These are phyloP conservation scores for Spermophilus dauricus DNA, from an alignment of 2,113 vertebrate species.

Conservation along the genomic window DNA sequence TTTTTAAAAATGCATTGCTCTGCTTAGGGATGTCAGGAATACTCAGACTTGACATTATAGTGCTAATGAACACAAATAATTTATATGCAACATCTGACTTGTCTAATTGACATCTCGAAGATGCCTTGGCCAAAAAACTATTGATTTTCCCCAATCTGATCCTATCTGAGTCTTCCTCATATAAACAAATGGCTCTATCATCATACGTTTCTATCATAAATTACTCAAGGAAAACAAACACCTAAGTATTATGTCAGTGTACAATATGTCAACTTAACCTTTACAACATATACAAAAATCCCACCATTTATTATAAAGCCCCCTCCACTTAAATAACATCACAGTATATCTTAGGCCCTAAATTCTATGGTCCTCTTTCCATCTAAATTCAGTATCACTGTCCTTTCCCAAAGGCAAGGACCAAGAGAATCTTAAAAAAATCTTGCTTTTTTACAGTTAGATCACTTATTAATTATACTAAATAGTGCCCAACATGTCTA, in stretches of 20 bases:
- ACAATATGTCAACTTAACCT: background rate
- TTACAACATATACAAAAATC: slow-evolving; percentile 14
- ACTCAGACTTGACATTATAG: background rate
- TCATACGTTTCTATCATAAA: background rate
- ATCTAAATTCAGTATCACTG: background rate
- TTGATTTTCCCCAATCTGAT: background rate
- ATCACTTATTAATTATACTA: slow-evolving; percentile 23
- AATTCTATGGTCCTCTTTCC: background rate
- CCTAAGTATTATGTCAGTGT: background rate
- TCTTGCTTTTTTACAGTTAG: background rate
- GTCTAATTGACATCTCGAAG: slow-evolving; percentile 4
- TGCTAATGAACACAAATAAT: background rate
- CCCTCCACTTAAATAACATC: background rate
- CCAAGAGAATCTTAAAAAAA: background rate
- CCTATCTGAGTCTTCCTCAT: background rate
- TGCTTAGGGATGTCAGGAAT: background rate
- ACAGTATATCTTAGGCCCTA: background rate
- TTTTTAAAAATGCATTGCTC: background rate
- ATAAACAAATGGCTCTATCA: slow-evolving; percentile 13
- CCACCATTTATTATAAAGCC: background rate
- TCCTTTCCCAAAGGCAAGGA: background rate
- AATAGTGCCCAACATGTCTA: background rate
- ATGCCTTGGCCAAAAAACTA: slow-evolving; percentile 11
- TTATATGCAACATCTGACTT: background rate
- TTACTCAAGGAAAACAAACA: slow-evolving; percentile 10